Percentiles rank a stretch among this genome's conserved stretches.
Evolutionary conservation across 2,797 vertebrate species (phyloP).

Genomic region (Syndactyla subalaris): DNA sequence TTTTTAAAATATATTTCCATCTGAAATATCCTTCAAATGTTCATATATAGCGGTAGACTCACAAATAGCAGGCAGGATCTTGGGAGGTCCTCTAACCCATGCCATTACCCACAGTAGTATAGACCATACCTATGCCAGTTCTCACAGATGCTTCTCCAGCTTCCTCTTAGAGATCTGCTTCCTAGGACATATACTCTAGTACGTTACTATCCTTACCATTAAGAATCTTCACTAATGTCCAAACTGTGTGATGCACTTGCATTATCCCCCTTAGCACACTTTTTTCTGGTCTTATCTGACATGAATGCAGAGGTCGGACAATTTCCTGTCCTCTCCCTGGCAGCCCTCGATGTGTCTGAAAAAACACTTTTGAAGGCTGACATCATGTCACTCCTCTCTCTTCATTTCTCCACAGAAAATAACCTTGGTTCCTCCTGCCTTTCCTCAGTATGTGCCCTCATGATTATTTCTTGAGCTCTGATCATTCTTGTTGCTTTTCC

Average conservation of each 20-base stretch:
- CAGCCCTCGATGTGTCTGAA: not conserved
- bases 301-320: not conserved
- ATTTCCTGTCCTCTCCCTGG: conserved; percentile 30
- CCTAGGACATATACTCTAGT: not conserved
- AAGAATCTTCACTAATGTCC: not conserved
- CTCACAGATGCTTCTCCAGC: not conserved
- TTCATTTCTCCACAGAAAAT: not conserved
- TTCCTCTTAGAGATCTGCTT: not conserved
- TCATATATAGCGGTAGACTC: not conserved
- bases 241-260: not conserved
- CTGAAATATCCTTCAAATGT: not conserved
- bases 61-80: not conserved
- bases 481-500: not conserved
- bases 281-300: not conserved
- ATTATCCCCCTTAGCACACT: not conserved
- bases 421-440: not conserved
- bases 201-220: not conserved
- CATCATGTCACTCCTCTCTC: not conserved
- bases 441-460: not conserved
- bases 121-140: not conserved
- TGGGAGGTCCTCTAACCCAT: not conserved
- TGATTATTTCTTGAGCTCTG: not conserved
- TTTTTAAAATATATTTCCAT: not conserved
- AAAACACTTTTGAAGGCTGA: not conserved
- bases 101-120: not conserved